phyloP scores from a whole-genome alignment of 2,797 vertebrate genomes.

The Sphenodon punctatus region DNA sequence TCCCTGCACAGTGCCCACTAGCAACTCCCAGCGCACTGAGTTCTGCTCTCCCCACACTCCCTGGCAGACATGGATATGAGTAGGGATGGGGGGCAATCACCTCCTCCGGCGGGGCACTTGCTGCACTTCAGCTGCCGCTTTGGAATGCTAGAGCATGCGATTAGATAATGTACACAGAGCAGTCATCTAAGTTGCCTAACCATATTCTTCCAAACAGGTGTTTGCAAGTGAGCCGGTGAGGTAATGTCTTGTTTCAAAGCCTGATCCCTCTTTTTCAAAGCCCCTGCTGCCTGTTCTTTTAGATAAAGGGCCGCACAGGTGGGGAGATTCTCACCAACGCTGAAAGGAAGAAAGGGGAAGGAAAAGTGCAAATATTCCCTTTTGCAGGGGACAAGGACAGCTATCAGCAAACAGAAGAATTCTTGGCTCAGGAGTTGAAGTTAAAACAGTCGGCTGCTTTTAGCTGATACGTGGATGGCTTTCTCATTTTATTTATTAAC shows the following conservation, averaged over 20 bases:
- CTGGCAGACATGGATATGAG: too few relatives aligned
- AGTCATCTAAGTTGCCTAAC: too few relatives aligned
- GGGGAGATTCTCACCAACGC: conserved; percentile 82
- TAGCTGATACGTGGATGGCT: not conserved
- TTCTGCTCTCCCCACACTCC: too few relatives aligned
- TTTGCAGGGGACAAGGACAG: conserved; percentile 76
- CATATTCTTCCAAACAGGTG: not conserved
- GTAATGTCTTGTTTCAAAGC: not conserved
- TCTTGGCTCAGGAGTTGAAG: conserved; percentile 34
- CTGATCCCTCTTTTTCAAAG: conserved; percentile 6
- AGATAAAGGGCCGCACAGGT: conserved; percentile 79
- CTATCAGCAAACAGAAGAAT: conserved; percentile 59
- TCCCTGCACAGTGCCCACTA: too few relatives aligned
- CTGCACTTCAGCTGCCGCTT: too few relatives aligned
- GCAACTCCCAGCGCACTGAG: too few relatives aligned
- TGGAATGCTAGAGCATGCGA: too few relatives aligned
- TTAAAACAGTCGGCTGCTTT: conserved; percentile 45
- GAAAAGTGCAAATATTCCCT: conserved; percentile 53
- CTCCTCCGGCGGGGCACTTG: too few relatives aligned
- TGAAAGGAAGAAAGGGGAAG: conserved; percentile 52
- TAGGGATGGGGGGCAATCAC: too few relatives aligned
- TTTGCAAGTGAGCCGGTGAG: not conserved
- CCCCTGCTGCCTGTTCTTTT: not conserved
- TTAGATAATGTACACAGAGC: too few relatives aligned
- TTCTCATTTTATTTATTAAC: not conserved